Percentiles rank a stretch among this genome's conserved stretches.
Conservation (phyloP, 2,888 invertebrate species). For the Xestia rhomboidea region DNA sequence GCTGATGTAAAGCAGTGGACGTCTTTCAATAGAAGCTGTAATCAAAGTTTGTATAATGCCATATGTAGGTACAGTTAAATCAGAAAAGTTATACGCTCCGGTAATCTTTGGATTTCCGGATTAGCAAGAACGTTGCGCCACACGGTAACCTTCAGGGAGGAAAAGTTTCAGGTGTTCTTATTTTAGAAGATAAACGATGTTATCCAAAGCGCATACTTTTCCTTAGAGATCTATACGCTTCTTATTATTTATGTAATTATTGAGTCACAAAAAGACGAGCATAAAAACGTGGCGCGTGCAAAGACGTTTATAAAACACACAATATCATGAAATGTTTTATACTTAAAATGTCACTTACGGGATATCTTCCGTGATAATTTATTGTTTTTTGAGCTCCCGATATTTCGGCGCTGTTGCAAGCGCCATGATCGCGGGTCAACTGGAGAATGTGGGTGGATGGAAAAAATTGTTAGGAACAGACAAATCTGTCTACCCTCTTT, state of each 20-base stretch:
- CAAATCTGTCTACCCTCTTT: too few relatives aligned
- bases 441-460: too few relatives aligned
- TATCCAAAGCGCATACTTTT: background rate
- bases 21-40: too few relatives aligned
- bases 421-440: too few relatives aligned
- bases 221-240: background rate
- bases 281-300: background rate
- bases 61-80: background rate
- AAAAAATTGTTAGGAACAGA: too few relatives aligned
- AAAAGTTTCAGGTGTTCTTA: background rate
- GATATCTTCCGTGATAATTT: too few relatives aligned
- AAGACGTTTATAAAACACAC: background rate
- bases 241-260: background rate
- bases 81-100: background rate
- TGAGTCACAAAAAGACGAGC: background rate
- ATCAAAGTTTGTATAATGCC: background rate
- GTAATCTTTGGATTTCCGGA: background rate
- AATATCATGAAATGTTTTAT: background rate
- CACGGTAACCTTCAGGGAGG: background rate
- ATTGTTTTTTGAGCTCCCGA: too few relatives aligned
- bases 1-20: too few relatives aligned
- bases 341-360: too few relatives aligned
- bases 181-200: background rate
- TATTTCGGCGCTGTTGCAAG: too few relatives aligned
- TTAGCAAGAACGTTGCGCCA: background rate